Evolutionary conservation across 2,888 invertebrate genomes (phyloP), one percentile per base, ranked within the genome.

Genomic region (Drosophila conformis): DNA sequence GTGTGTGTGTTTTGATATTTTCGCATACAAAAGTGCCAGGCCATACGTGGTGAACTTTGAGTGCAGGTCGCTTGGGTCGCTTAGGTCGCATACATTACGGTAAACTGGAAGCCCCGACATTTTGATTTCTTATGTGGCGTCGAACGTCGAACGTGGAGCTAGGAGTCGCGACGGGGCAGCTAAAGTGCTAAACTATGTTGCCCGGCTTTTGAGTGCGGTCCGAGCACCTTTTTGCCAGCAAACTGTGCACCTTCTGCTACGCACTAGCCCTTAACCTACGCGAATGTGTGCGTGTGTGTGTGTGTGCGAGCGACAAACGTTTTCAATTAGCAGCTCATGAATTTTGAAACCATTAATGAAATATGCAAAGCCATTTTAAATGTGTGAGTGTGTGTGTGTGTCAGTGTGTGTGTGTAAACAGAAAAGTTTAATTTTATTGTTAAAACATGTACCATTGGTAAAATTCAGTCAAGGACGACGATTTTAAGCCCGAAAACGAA

Each of bases 321-420:
- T 91, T 91, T 92, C 92, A 91, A 91, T 91, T 92, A 92, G 87
- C 85, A 91, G 82, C 83, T 90, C 92, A 88, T 91, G 91, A 87
- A 92, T 92, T 91, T 90, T 90, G 88, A 83, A 91, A 69, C 69
- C 73, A 56, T 89, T 89, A 81, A 83, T 90, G 87, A 89, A 90
- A 87, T 88, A 89, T 90, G 81, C 85, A 88, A 78, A 81, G 73
- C 78, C 66, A 79, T 90, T 87, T 86, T 90, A 86, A 88, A 88
- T 83, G 25, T 48, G 42, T 27, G 27, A 13, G 11, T 31, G 53
- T 13, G 38, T 31, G 53, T 13, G 38, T 29, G 35, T 51, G 42
- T 40, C 15, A 56, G 54, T 58, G 66, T n/a, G 40, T 56, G 40
- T 56, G 40, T 59, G 42, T 35, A 35, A 15, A 27, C 8, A 54